These are phyloP conservation scores for Clostera curtula DNA, from an alignment of 2,888 invertebrate genomes.

Conservation along the genomic window DNA sequence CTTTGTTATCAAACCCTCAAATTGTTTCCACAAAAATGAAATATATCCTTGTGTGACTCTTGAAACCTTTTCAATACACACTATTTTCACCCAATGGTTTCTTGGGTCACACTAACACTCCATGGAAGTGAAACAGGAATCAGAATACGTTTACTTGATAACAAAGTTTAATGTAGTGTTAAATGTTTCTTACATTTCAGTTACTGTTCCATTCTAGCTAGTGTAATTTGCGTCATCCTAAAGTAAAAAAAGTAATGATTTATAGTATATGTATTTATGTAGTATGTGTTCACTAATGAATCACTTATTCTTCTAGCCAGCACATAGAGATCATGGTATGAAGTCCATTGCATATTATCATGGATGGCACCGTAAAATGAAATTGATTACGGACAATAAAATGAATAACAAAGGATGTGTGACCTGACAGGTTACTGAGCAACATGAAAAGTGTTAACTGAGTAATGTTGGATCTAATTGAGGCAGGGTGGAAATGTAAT, in stretches of 20 bases:
- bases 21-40: neutral
- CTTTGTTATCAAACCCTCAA: too few relatives aligned
- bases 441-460: slow-evolving; percentile 49
- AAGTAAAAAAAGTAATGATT: too few relatives aligned
- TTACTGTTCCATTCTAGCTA: too few relatives aligned
- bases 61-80: slow-evolving; percentile 12
- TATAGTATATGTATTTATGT: too few relatives aligned
- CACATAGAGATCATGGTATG: slow-evolving; percentile 25
- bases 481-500: slow-evolving; percentile 71
- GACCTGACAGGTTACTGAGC: slow-evolving; percentile 33
- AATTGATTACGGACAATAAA: slow-evolving; percentile 12
- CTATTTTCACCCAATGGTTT: slow-evolving; percentile 13
- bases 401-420: slow-evolving; percentile 26
- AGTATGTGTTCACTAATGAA: slow-evolving; percentile 17
- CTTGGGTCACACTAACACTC: slow-evolving; percentile 21
- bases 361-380: slow-evolving; percentile 65
- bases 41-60: slow-evolving; percentile 17
- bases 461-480: slow-evolving; percentile 52
- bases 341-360: slow-evolving; percentile 36
- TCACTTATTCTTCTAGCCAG: slow-evolving; percentile 46
- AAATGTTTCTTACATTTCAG: too few relatives aligned
- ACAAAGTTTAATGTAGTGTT: too few relatives aligned
- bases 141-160: too few relatives aligned
- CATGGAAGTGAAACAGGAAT: too few relatives aligned
- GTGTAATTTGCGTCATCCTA: too few relatives aligned